Conservation (phyloP, 2,888 invertebrate genomes). For the Sericinus montela region DNA sequence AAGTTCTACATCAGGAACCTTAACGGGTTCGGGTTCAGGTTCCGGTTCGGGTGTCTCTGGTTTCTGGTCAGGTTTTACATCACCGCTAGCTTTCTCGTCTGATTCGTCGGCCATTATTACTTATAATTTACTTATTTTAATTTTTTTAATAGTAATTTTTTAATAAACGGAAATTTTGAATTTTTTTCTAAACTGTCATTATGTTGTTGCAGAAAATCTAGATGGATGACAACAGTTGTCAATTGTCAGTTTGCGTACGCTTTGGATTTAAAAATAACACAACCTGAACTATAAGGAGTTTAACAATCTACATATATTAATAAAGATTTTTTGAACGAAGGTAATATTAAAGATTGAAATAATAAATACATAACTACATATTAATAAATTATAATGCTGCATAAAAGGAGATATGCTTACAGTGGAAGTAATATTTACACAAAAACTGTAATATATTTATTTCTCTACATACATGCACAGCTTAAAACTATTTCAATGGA, state of each 20-base stretch:
- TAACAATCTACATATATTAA: no score
- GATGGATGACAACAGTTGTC: slow-evolving; percentile 1
- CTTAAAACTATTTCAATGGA: no score
- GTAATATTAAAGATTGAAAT: no score
- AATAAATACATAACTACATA: no score
- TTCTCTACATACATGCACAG: no score
- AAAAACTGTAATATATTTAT: no score
- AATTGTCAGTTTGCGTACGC: background rate
- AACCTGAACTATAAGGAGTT: no score
- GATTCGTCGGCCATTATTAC: slow-evolving; percentile 45
- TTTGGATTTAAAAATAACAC: no score
- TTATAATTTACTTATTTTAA: slow-evolving; percentile 29
- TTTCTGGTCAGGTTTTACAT: slow-evolving; percentile 20
- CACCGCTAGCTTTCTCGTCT: slow-evolving; percentile 44
- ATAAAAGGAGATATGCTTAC: no score
- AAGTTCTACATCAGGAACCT: slow-evolving; percentile 58
- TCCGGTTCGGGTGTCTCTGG: slow-evolving; percentile 28
- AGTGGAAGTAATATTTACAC: no score
- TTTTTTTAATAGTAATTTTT: slow-evolving; percentile 23
- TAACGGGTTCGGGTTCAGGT: slow-evolving; percentile 39
- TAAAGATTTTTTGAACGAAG: no score
- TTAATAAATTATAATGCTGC: no score
- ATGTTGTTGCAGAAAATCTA: slow-evolving; percentile 1
- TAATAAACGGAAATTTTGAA: slow-evolving; percentile 9
- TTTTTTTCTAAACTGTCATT: background rate